phyloP scores from a whole-genome alignment of 2,113 vertebrate genomes.

The Xenopus tropicalis region UCB_Xtro_10.0 CM004445.2:110598501-110599000 shows the following conservation, averaged over 20 bases:
- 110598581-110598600: constrained; percentile 7
- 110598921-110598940: constrained; percentile 8
- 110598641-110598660: constrained; percentile 16
- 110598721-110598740: constrained; percentile 22
- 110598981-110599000: constrained; percentile 13
- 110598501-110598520: constrained; percentile 10
- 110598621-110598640: constrained; percentile 39
- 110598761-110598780: neutral
- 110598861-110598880: constrained; percentile 33
- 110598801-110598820: constrained; percentile 31
- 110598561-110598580: constrained; percentile 7
- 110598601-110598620: constrained; percentile 38
- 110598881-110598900: constrained; percentile 9
- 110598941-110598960: constrained; percentile 4
- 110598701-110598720: neutral
- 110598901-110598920: constrained; percentile 21
- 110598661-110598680: constrained; percentile 31
- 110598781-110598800: constrained; percentile 5
- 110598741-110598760: constrained; percentile 35
- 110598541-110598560: constrained; percentile 2
- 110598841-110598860: constrained; percentile 20
- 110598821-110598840: constrained; percentile 25
- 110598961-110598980: neutral
- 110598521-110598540: neutral
- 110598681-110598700: constrained; percentile 11